phyloP scores from a whole-genome alignment of 2,797 vertebrate species.

The Falco rusticolus region DNA sequence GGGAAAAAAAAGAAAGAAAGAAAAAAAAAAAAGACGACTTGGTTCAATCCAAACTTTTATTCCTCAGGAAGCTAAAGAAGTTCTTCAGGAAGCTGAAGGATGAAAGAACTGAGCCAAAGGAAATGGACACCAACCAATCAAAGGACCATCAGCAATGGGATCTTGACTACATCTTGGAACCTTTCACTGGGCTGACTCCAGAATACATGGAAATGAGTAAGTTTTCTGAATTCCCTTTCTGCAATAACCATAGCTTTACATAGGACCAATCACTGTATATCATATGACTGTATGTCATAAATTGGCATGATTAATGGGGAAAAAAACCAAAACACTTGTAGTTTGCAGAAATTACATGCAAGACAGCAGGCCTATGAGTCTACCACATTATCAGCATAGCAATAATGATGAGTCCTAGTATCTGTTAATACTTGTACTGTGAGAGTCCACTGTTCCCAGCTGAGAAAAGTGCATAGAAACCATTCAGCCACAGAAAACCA shows the following conservation, averaged over 20 bases:
- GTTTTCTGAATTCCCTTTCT: constrained; percentile 23
- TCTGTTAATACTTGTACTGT: neutral
- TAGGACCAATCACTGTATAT: neutral
- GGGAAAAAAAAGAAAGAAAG: rapidly evolving
- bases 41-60: neutral
- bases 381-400: neutral
- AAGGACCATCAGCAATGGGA: constrained; percentile 89
- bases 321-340: neutral
- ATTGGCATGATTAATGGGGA: neutral
- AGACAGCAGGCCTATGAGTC: neutral
- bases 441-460: neutral
- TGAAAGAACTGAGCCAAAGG: constrained; percentile 78
- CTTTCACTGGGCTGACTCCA: constrained; percentile 91
- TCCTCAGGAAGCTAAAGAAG: constrained; percentile 81
- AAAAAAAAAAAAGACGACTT: neutral
- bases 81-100: constrained; percentile 88
- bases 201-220: constrained; percentile 99
- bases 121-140: constrained; percentile 76
- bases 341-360: neutral
- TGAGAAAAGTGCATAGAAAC: neutral
- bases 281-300: neutral
- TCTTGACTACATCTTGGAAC: constrained; percentile 89
- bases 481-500: neutral
- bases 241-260: neutral
- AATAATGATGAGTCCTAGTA: neutral